Base-by-base conservation (phyloP, 2,797 vertebrate genomes). In the Enteromius mattozi region DNA sequence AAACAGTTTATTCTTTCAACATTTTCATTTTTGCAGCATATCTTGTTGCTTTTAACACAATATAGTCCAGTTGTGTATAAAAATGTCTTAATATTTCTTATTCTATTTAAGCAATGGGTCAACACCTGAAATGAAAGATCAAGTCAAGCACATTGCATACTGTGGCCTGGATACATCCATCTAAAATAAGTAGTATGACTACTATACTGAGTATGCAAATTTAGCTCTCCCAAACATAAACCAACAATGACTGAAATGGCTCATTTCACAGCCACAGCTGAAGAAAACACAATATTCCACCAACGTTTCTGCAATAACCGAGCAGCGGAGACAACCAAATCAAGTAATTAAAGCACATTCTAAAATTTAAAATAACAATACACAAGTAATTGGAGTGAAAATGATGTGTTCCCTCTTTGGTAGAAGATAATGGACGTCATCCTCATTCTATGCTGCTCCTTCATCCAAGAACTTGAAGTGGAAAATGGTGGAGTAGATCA, bases 401-500 rank as follows among this genome's bases (percentile, higher is more conserved):
- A 72, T 84, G 4, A 69, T 77, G 54, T 33, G 49, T 78, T 70
- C 30, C 19, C 49, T 69, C 13, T 69, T 59, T 77, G 37, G 13
- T 56, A 17, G 54, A 79, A 45, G 37, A 72, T 79, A 79, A 78
- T 42, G 45, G 17, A 76, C 35, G 24, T 66, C 77, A 45, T 72
- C 40, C 72, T 59, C 35, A 69, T 75, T 75, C 59, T 54, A 16
- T 45, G 68, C 49, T 51, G 76, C 76, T 51, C 37, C 75, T 84
- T 65, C 83, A 78, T 47, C 42, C 83, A 71, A 79, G 76, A 79
- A 63, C 40, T 51, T 72, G 63, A 45, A 84, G 77, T 84, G 76
- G 76, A 79, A 79, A 79, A 79, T 79, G 83, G 76, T 78, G 82
- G 40, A 84, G 83, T 84, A 84, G 76, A 79, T 84, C 83, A 84